Percentiles rank a stretch among this genome's conserved stretches.
phyloP scores from a whole-genome alignment of 2,113 vertebrate genomes.

The Nothocercus nigrocapillus region DNA sequence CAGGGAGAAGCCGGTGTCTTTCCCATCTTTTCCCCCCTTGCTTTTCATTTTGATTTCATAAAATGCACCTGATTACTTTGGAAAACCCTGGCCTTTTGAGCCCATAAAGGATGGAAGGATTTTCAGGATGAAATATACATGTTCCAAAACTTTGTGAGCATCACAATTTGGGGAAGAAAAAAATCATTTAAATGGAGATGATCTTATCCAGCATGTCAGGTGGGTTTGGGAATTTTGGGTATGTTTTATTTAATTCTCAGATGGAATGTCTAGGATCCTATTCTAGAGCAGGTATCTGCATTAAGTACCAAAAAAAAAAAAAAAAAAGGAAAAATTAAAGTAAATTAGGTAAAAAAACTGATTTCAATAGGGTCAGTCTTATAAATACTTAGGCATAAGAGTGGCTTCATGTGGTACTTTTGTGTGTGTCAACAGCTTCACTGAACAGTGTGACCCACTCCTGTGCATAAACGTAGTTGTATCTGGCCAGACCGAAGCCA shows the following conservation, averaged over 20 bases:
- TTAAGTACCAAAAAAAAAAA: neutral
- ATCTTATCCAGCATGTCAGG: neutral
- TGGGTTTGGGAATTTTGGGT: neutral
- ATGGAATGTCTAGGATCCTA: neutral
- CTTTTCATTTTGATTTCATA: neutral
- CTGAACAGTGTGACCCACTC: neutral
- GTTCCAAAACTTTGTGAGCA: neutral
- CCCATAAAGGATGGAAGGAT: neutral
- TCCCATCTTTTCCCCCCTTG: neutral
- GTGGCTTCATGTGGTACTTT: neutral
- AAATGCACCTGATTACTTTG: neutral
- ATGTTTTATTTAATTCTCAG: neutral
- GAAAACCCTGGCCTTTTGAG: neutral
- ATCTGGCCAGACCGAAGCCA: neutral
- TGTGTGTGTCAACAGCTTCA: neutral
- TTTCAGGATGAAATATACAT: neutral
- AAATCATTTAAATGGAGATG: neutral
- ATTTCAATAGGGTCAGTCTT: neutral
- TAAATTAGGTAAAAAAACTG: neutral
- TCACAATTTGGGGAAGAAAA: neutral
- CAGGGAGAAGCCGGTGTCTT: neutral
- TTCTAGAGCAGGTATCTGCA: neutral
- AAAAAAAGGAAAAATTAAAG: no score
- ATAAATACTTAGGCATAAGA: neutral
- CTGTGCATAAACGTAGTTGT: rapidly evolving